Base-by-base conservation (phyloP, 2,888 invertebrate species). In the Nemoura dubitans region DNA sequence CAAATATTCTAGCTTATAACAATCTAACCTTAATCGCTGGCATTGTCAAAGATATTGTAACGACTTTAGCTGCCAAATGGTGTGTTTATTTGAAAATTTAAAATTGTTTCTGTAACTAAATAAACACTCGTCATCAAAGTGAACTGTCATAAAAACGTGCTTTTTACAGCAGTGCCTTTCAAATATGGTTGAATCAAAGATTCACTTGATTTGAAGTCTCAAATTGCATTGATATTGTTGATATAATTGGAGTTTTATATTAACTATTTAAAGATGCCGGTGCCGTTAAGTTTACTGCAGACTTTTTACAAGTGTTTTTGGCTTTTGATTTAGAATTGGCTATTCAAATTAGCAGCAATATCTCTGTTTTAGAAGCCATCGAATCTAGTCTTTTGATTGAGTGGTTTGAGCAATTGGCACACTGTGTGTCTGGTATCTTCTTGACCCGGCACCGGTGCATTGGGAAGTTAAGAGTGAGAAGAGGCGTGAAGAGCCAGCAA, bases 101-200 rank as follows among this genome's bases (percentile, higher is more conserved):
- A 59, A 59, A 21, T 21, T 59, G 21, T 59, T 59, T 59, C 59
- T 16, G 59, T 10, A 3, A 36, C 3, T 21, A 59, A 59, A 10
- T 59, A 21, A 59, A 59, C 59, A 59, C 36, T 36, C 36, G 36
- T 36, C 36, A 14, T 59, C 59, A 59, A 59, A 59, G 14, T 21
- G 59, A 59, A 59, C 59, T 59, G 59, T 59, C 59, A 59, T 59
- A 59, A 59, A 59, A 59, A 59, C 59, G 59, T 59, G 59, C 59
- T 59, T 59, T 59, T 59, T 59, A 59, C 59, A 59, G 21, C 59
- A 59, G 59, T 59, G 59, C 59, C 21, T 59, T 59, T 59, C 14
- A 21, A 59, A 59, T 21, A 59, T 21, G 59, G 59, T 14, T 59
- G 16, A 21, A 16, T 59, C 59, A 16, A 59, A 59, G 21, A 2